Percentiles rank a stretch among this genome's conserved stretches.
These are phyloP conservation scores for Scaptomyza flava DNA, from an alignment of 2,888 invertebrate genomes.

Conservation along the genomic window DNA sequence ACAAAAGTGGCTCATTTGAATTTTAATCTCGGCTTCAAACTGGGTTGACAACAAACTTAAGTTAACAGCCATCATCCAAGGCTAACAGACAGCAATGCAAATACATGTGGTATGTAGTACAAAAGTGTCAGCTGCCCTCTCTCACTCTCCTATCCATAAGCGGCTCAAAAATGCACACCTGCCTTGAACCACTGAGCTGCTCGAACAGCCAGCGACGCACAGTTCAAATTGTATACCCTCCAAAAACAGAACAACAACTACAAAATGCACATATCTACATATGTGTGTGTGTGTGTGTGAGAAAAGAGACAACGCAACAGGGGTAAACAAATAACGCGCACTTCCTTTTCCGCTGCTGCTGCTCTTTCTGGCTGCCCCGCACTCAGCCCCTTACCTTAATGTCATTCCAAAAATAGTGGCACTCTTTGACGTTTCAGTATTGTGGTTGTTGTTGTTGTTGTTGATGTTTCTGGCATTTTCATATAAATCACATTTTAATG, in stretches of 20 bases:
- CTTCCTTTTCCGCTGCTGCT: slow-evolving; percentile 60
- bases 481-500: slow-evolving; percentile 73
- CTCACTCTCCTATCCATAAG: neutral
- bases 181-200: slow-evolving; percentile 25
- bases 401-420: slow-evolving; percentile 64
- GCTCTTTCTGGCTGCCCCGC: slow-evolving; percentile 12
- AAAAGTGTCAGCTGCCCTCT: slow-evolving; percentile 40
- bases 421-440: slow-evolving; percentile 25
- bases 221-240: slow-evolving; percentile 34
- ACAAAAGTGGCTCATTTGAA: slow-evolving; percentile 18
- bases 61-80: slow-evolving; percentile 38
- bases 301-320: neutral
- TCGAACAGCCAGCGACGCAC: slow-evolving; percentile 28
- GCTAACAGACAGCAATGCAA: slow-evolving; percentile 30
- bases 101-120: slow-evolving; percentile 1
- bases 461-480: slow-evolving; percentile 37
- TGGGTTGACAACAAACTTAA: slow-evolving; percentile 47
- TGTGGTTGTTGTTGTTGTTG: neutral
- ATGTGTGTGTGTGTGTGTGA: neutral
- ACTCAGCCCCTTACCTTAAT: slow-evolving; percentile 10
- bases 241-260: slow-evolving; percentile 14
- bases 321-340: slow-evolving; percentile 64
- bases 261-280: neutral
- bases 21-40: slow-evolving; percentile 34
- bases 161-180: slow-evolving; percentile 42